Evolutionary conservation across 2,113 vertebrate genomes (phyloP).

Genomic region (Hoplias malabaricus): DNA sequence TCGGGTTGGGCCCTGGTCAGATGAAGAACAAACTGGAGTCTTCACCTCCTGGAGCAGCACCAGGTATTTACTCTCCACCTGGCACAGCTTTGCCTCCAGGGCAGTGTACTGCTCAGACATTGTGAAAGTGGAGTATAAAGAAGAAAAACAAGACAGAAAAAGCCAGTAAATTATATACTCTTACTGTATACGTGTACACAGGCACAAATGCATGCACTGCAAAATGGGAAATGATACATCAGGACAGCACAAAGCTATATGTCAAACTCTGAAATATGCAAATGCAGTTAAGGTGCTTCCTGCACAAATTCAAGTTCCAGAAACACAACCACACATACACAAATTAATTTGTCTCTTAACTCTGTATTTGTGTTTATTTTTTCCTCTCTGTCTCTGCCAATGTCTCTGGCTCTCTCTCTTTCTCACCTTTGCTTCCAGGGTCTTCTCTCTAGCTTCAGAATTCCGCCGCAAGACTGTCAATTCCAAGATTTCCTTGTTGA

Average conservation of each 20-base stretch:
- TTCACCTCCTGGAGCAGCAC: slow-evolving; percentile 94
- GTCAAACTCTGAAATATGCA: no score
- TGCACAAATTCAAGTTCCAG: no score
- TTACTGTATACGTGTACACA: background rate
- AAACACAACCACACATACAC: background rate
- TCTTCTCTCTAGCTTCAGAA: slow-evolving; percentile 84
- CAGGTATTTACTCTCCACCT: slow-evolving; percentile 95
- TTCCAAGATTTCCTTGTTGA: slow-evolving; percentile 98
- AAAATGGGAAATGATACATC: no score
- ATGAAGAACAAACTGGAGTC: slow-evolving; percentile 84
- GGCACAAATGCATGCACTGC: background rate
- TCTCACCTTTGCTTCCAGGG: slow-evolving; percentile 87
- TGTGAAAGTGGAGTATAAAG: background rate
- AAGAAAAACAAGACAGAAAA: background rate
- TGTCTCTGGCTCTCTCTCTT: background rate
- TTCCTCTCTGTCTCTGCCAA: no score
- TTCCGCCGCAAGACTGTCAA: slow-evolving; percentile 89
- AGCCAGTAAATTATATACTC: no score
- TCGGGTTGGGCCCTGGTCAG: slow-evolving; percentile 78
- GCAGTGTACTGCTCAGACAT: slow-evolving; percentile 77
- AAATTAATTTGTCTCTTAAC: no score
- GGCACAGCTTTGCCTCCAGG: slow-evolving; percentile 93
- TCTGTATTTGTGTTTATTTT: no score
- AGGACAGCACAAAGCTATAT: no score
- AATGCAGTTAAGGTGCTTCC: no score